Percentiles rank a stretch among this genome's conserved stretches.
These are phyloP conservation scores for Schizopygopsis pylzovi DNA, from an alignment of 2,797 vertebrate genomes.

Conservation along the genomic window DNA sequence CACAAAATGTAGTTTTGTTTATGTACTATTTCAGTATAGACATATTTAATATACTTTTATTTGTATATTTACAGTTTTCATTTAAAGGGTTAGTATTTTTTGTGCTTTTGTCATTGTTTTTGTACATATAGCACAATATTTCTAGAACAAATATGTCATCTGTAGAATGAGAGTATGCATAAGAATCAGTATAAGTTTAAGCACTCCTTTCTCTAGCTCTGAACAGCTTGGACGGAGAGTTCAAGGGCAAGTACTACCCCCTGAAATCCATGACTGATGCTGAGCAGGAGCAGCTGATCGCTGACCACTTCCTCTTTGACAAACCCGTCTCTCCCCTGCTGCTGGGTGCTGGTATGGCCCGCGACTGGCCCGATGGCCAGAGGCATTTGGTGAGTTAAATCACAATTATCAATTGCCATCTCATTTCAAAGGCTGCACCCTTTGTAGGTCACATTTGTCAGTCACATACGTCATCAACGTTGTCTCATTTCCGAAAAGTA, in stretches of 20 bases:
- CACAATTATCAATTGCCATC: neutral
- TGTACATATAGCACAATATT: neutral
- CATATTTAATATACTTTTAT: neutral
- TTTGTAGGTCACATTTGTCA: neutral
- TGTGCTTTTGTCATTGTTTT: neutral
- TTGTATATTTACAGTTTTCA: neutral
- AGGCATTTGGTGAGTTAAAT: slow-evolving; percentile 82
- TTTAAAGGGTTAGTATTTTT: neutral
- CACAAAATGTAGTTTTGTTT: neutral
- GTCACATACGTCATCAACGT: neutral
- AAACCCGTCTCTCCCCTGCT: slow-evolving; percentile 86
- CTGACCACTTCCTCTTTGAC: slow-evolving; percentile 88
- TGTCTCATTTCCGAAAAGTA: neutral
- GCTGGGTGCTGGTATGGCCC: slow-evolving; percentile 85
- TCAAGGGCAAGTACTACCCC: slow-evolving; percentile 87
- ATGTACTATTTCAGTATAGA: neutral
- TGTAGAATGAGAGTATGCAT: neutral
- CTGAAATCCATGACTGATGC: slow-evolving; percentile 83
- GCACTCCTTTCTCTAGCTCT: slow-evolving; percentile 72
- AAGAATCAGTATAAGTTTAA: neutral
- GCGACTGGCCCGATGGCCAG: slow-evolving; percentile 86
- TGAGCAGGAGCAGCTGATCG: slow-evolving; percentile 86
- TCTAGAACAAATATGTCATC: neutral
- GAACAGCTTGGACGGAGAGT: slow-evolving; percentile 82
- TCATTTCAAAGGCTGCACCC: neutral